Percentiles rank a stretch among this genome's conserved stretches.
phyloP scores from a whole-genome alignment of 2,113 vertebrate genomes.

The Festucalex cinctus region DNA sequence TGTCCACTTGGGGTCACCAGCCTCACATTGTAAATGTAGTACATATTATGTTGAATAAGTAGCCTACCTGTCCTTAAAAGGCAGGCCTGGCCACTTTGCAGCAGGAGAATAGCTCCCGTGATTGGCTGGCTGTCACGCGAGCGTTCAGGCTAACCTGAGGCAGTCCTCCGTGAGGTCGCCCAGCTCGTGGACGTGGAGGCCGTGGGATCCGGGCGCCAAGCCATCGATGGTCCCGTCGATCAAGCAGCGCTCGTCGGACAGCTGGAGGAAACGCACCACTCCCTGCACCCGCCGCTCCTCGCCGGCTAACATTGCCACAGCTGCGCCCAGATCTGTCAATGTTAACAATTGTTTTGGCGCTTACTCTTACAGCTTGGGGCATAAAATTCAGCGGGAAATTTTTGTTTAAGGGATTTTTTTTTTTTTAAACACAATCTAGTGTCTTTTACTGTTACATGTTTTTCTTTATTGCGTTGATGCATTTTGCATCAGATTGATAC shows the following conservation, averaged over 20 bases:
- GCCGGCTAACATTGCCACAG: conserved; percentile 81
- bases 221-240: conserved; percentile 87
- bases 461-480: too few species aligned
- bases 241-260: conserved; percentile 73
- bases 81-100: too few species aligned
- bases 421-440: too few species aligned
- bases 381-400: neutral
- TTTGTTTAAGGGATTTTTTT: too few species aligned
- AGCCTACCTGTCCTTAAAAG: too few species aligned
- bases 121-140: neutral
- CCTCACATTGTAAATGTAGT: neutral
- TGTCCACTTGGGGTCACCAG: too few species aligned
- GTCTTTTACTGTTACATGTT: neutral
- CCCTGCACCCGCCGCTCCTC: conserved; percentile 66
- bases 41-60: neutral
- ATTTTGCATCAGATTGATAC: too few species aligned
- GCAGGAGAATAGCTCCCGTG: neutral
- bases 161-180: conserved; percentile 81
- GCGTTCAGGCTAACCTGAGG: conserved; percentile 67
- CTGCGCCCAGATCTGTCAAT: conserved; percentile 73
- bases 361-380: neutral
- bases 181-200: conserved; percentile 82
- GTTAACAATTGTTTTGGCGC: neutral
- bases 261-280: conserved; percentile 84
- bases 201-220: conserved; percentile 78